A percentile compares a stretch with the other conserved stretches of the same genome.
phyloP scores from a whole-genome alignment of 2,888 invertebrate species.

The Parapristionchus giblindavisi region DNA sequence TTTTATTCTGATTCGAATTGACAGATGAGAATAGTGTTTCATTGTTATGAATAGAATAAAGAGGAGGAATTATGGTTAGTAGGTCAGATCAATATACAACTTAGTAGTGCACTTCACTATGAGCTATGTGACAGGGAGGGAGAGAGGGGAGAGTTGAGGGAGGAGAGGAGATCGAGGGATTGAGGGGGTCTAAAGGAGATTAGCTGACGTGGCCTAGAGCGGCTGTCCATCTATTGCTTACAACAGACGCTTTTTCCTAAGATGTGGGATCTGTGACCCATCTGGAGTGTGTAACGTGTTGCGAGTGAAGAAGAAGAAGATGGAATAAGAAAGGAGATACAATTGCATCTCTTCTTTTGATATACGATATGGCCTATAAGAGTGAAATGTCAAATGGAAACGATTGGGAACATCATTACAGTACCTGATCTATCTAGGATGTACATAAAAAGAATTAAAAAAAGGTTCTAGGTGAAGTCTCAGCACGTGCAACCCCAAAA shows the following conservation, averaged over 20 bases:
- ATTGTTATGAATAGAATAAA: too few species aligned
- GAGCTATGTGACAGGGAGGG: not conserved
- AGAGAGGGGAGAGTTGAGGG: slow-evolving; percentile 6
- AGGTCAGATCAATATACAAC: too few species aligned
- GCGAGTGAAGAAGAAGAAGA: not conserved
- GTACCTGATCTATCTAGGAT: not conserved
- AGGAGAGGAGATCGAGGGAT: not conserved
- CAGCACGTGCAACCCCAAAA: not conserved
- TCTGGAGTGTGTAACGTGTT: not conserved
- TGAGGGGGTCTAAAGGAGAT: not conserved
- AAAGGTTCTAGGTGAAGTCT: not conserved
- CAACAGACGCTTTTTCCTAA: slow-evolving; percentile 29
- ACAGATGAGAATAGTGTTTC: too few species aligned
- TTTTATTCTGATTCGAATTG: too few species aligned
- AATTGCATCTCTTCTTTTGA: not conserved
- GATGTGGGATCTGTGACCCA: not conserved
- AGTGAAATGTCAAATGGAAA: not conserved
- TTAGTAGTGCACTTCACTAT: too few species aligned
- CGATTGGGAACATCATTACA: not conserved
- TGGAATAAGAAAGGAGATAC: slow-evolving; percentile 1
- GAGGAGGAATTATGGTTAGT: too few species aligned
- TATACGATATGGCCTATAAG: not conserved
- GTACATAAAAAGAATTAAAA: not conserved
- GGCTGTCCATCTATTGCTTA: not conserved
- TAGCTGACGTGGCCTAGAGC: slow-evolving; percentile 13